Percentiles rank a stretch among this genome's conserved stretches.
Evolutionary conservation across 1,140 invertebrate species (phyloP).

Genomic region (Dreissena polymorpha): DNA sequence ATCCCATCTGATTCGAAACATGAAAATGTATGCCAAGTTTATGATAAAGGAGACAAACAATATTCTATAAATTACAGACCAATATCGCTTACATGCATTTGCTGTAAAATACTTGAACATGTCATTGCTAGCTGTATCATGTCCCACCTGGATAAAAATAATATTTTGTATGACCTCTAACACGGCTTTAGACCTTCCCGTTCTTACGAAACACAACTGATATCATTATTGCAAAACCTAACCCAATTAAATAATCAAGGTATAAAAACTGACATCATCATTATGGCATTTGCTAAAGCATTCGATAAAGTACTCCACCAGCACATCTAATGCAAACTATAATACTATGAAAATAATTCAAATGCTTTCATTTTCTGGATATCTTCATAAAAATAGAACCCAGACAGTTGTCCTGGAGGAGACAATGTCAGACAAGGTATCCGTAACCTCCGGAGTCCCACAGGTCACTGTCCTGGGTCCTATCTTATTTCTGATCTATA

Average conservation of each 20-base stretch:
- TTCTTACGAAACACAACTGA: conserved; percentile 57
- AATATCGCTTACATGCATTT: conserved; percentile 59
- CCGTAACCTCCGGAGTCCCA: neutral
- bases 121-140: conserved; percentile 56
- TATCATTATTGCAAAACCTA: conserved; percentile 40
- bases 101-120: conserved; percentile 64
- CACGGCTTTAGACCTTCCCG: conserved; percentile 49
- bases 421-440: conserved; percentile 26
- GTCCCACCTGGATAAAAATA: conserved; percentile 41
- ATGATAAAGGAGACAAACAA: conserved; percentile 57
- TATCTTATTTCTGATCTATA: conserved; percentile 49
- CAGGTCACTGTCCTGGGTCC: conserved; percentile 52
- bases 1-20: conserved; percentile 54
- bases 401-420: conserved; percentile 55
- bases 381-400: conserved; percentile 22
- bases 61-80: conserved; percentile 56
- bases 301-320: conserved; percentile 40
- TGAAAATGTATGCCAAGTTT: conserved; percentile 52
- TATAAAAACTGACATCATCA: conserved; percentile 36
- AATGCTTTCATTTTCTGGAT: conserved; percentile 47
- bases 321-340: conserved; percentile 44
- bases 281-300: conserved; percentile 58
- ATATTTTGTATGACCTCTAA: conserved; percentile 33
- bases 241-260: conserved; percentile 13
- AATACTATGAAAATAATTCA: conserved; percentile 40